Evolutionary conservation across 2,797 vertebrate species (phyloP), one percentile per base, ranked within the genome.

Genomic region (Rhinogobio ventralis): DNA sequence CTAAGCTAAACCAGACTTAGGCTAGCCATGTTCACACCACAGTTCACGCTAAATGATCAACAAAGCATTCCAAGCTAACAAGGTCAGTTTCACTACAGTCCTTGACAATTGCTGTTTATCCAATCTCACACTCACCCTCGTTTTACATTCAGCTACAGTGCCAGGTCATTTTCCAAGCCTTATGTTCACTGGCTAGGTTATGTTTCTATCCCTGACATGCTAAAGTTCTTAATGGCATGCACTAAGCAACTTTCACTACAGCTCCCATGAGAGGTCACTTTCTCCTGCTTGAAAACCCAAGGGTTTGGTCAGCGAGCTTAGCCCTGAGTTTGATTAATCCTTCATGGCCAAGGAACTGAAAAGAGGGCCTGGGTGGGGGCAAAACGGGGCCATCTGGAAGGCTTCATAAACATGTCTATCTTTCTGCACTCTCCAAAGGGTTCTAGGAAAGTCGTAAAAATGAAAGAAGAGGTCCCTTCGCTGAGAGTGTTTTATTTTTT

Each of bases 401-500:
- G 90, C 92, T 95, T 95, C 94, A 95, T 94, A 95, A 96, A 96
- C 95, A 95, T 95, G 94, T 93, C 93, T 93, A 93, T 95, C 94
- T 95, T 94, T 95, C 93, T 91, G 92, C 90, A 89, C 93, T 94
- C 93, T 94, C 94, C 91, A 94, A 95, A 94, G 94, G 93, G 93
- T 95, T 95, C 94, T 94, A 95, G 92, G 93, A 95, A 95, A 95
- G 95, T 94, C 92, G 91, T 95, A 94, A 96, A 95, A 95, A 94
- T 94, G 92, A 95, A 95, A 94, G 91, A 91, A 94, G 93, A 93
- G 93, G 93, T 94, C 93, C 92, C 94, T 87, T 89, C 93, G 93
- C 91, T 91, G 88, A 28, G 83, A 60, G 64, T 79, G 72, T 84
- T 87, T 86, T 81, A 30, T 89, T 93, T 92, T 51, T 88, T 90